Percentiles rank a stretch among this genome's conserved stretches.
Evolutionary conservation across 2,888 invertebrate species (phyloP).

Genomic region (Troglohyphantes excavatus): DNA sequence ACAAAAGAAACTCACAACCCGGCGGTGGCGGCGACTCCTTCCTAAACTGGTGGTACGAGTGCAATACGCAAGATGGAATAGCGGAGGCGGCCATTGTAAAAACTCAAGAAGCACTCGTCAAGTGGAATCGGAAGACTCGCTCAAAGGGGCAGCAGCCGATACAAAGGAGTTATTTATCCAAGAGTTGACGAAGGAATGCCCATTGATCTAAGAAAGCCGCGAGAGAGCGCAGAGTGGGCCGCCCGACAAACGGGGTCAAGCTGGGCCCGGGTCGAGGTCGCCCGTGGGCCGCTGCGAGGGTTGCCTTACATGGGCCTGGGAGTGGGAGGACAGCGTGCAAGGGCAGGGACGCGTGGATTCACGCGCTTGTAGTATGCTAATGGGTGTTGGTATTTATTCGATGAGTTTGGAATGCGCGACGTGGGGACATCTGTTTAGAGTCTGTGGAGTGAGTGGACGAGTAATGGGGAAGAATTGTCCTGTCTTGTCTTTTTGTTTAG

Average conservation of each 20-base stretch:
- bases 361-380: slow-evolving; percentile 34
- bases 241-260: slow-evolving; percentile 40
- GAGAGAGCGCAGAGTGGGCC: not conserved
- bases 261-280: slow-evolving; percentile 67
- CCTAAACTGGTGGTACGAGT: slow-evolving; percentile 57
- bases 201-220: not conserved
- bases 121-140: not conserved
- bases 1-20: slow-evolving; percentile 62
- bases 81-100: slow-evolving; percentile 62
- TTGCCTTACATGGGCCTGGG: slow-evolving; percentile 58
- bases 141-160: not conserved
- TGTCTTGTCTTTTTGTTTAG: not conserved
- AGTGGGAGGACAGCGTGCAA: slow-evolving; percentile 54
- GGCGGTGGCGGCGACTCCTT: slow-evolving; percentile 70
- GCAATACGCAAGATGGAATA: slow-evolving; percentile 58
- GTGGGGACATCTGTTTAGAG: slow-evolving; percentile 20
- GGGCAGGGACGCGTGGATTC: slow-evolving; percentile 25
- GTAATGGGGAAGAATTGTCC: not conserved
- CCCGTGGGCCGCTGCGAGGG: slow-evolving; percentile 53
- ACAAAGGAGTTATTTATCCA: slow-evolving; percentile 2
- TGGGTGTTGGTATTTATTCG: not conserved
- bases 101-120: not conserved
- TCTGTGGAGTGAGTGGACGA: not conserved
- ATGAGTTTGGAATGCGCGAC: slow-evolving; percentile 22
- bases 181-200: not conserved